Conservation (phyloP, 2,797 vertebrate species). For the Arctocebus calabarensis region DNA sequence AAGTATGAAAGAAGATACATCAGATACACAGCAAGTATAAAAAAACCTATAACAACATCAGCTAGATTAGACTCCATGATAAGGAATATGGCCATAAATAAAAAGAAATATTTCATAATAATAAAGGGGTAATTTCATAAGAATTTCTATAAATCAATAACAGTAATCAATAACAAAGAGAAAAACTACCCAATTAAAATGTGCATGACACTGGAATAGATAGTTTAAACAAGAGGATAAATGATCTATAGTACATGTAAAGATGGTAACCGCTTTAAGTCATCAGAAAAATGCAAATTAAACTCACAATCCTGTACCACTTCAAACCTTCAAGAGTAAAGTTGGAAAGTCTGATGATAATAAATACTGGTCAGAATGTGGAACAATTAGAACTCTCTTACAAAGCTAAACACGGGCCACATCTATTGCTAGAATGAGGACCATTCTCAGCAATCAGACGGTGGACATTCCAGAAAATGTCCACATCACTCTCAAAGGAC, state of each 20-base stretch:
- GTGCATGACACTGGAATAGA: not conserved
- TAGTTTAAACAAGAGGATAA: not conserved
- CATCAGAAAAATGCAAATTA: not conserved
- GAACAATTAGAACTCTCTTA: not conserved
- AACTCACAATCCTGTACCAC: not conserved
- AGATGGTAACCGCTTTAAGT: not conserved
- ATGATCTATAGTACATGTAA: not conserved
- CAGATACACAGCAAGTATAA: not conserved
- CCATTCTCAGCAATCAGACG: no score
- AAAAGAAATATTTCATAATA: not conserved
- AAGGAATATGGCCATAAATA: not conserved
- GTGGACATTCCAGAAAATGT: no score
- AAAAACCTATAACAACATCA: not conserved
- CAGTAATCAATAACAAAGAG: not conserved
- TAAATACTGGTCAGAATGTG: not conserved
- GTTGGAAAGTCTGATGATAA: not conserved
- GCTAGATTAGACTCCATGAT: not conserved
- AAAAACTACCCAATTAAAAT: not conserved
- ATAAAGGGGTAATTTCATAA: not conserved
- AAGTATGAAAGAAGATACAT: not conserved
- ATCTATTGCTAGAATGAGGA: no score
- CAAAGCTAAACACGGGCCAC: not conserved
- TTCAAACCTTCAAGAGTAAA: not conserved
- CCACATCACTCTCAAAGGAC: no score
- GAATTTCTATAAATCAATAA: not conserved